A percentile compares a stretch with the other conserved stretches of the same genome.
These are phyloP conservation scores for Drosophila ambigua DNA, from an alignment of 1,140 invertebrate genomes.

Conservation along the genomic window DNA sequence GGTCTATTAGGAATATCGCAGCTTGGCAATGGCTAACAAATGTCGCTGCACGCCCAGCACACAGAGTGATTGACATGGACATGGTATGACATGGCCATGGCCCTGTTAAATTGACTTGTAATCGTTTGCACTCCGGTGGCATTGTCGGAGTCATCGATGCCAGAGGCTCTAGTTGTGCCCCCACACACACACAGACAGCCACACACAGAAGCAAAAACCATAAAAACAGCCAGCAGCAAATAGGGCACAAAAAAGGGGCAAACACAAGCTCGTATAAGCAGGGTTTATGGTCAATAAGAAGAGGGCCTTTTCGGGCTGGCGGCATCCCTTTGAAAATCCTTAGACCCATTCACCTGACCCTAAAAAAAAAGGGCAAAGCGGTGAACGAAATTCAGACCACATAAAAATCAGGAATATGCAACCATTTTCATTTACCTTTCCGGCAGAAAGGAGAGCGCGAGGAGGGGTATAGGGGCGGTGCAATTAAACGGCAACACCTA, in stretches of 20 bases:
- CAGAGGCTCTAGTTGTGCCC: slow-evolving; percentile 17
- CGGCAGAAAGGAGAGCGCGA: not conserved
- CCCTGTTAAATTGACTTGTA: slow-evolving; percentile 62
- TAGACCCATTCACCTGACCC: slow-evolving; percentile 46
- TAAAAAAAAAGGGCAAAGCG: slow-evolving; percentile 12
- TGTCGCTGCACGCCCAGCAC: slow-evolving; percentile 29
- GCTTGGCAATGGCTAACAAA: slow-evolving; percentile 35
- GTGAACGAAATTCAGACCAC: slow-evolving; percentile 52
- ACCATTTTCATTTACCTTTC: slow-evolving; percentile 47
- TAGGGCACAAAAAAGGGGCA: slow-evolving; percentile 18
- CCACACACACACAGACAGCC: not conserved
- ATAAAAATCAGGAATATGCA: slow-evolving; percentile 70
- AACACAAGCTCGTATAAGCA: slow-evolving; percentile 19
- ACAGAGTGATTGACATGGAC: slow-evolving; percentile 42
- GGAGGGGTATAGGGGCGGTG: not conserved
- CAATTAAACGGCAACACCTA: slow-evolving; percentile 71
- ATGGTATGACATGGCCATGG: slow-evolving; percentile 41
- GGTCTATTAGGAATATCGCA: slow-evolving; percentile 35
- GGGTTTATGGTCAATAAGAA: slow-evolving; percentile 75
- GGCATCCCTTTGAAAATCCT: slow-evolving; percentile 67
- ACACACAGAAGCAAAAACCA: slow-evolving; percentile 1
- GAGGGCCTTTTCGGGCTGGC: slow-evolving; percentile 62
- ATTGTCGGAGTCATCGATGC: slow-evolving; percentile 44
- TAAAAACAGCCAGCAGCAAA: slow-evolving; percentile 49
- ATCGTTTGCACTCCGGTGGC: slow-evolving; percentile 58